Percentiles rank a stretch among this genome's conserved stretches.
Evolutionary conservation across 2,888 invertebrate species (phyloP).

Genomic region (Gari tellinella): DNA sequence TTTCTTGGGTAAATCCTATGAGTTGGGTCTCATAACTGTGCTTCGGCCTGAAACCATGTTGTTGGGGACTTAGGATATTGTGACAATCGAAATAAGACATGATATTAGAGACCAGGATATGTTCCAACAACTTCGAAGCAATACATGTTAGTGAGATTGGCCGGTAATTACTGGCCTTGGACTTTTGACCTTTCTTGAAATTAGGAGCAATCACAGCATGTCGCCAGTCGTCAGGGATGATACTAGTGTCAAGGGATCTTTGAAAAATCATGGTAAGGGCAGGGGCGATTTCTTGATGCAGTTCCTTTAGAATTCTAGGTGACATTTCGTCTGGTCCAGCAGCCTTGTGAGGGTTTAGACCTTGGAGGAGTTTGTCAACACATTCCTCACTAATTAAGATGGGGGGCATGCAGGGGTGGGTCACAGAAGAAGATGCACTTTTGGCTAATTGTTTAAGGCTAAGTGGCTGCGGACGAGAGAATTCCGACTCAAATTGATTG

Average conservation of each 20-base stretch:
- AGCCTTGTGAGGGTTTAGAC: slow-evolving; percentile 32
- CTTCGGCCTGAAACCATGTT: slow-evolving; percentile 9
- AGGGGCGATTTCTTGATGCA: slow-evolving; percentile 20
- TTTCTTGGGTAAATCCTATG: slow-evolving; percentile 24
- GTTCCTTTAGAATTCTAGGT: slow-evolving; percentile 3
- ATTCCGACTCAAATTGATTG: slow-evolving; percentile 17
- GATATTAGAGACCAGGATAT: no score
- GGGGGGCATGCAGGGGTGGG: background rate
- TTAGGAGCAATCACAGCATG: slow-evolving; percentile 20
- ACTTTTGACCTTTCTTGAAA: slow-evolving; percentile 21
- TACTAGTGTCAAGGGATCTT: slow-evolving; percentile 11
- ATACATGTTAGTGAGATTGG: no score
- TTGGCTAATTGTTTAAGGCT: slow-evolving; percentile 1
- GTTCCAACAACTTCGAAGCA: no score
- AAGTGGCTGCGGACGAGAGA: slow-evolving; percentile 10
- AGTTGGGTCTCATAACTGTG: slow-evolving; percentile 36
- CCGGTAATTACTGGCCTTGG: background rate
- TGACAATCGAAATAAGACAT: no score
- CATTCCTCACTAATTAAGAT: background rate
- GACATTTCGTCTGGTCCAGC: slow-evolving; percentile 15
- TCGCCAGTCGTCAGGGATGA: slow-evolving; percentile 27
- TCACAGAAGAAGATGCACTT: background rate
- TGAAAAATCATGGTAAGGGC: slow-evolving; percentile 3
- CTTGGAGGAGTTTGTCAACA: slow-evolving; percentile 12
- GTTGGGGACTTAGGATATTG: no score